phyloP scores from a whole-genome alignment of 2,113 vertebrate species.

The Nansenia antarctica region DNA sequence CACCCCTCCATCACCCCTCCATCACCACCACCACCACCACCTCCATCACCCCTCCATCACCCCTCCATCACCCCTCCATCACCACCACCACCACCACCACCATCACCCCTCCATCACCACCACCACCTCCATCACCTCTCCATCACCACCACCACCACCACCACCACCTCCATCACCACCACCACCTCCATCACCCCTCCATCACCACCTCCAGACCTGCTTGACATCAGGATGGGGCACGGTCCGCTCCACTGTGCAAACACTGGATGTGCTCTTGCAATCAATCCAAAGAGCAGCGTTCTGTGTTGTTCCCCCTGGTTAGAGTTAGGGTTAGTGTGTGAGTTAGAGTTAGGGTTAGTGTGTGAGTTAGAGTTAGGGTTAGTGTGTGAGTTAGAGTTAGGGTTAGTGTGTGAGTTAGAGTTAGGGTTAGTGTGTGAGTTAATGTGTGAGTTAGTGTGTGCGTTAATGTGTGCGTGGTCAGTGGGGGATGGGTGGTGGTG shows the following conservation, averaged over 20 bases:
- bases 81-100: constrained; percentile 24
- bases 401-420: neutral
- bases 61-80: constrained; percentile 29
- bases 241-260: constrained; percentile 23
- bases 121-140: too few species aligned
- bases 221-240: constrained; percentile 28
- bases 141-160: constrained; percentile 25
- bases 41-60: constrained; percentile 21
- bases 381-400: neutral
- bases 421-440: neutral
- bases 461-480: neutral
- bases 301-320: constrained; percentile 1
- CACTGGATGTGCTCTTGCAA: constrained; percentile 16
- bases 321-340: neutral
- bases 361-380: too few species aligned
- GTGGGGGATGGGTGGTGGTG: constrained; percentile 2
- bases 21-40: constrained; percentile 25
- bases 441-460: neutral
- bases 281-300: neutral
- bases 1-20: too few species aligned
- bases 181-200: constrained; percentile 31
- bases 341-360: neutral
- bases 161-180: constrained; percentile 27
- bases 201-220: constrained; percentile 23
- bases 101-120: constrained; percentile 24